Evolutionary conservation across 2,888 invertebrate genomes (phyloP), one percentile per base, ranked within the genome.

Genomic region (Heliconius cydno): DNA sequence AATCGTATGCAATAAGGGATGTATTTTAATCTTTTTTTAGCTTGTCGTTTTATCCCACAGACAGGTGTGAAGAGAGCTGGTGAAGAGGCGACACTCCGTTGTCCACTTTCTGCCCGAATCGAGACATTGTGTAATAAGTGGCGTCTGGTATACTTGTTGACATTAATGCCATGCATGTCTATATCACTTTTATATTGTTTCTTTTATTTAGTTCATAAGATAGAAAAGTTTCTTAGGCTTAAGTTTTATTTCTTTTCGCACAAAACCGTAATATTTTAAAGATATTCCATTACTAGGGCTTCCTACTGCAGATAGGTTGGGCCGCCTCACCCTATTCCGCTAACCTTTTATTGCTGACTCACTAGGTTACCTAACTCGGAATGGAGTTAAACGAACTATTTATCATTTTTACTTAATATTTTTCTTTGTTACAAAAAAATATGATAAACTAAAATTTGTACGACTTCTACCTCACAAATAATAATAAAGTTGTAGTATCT

Each of bases 261-360:
- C 12, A 70, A 74, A 30, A 76, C n/a, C n/a, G 57, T 67, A 28
- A 76, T 25, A 63, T 25, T 57, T 65, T 73, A 57, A 63, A 57
- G n/a, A 72, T 73, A 73, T 76, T 78, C 52, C 70, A 67, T 74
- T 77, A 77, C 38, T 67, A 46, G 41, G 70, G 79, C 74, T 77
- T 77, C 77, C 66, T 79, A 46, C 74, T 63, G 74, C 77, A 79
- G 77, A 76, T 68, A 77, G 81, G 81, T 73, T 63, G 77, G 81
- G 81, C 72, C 63, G 80, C 84, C 86, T 85, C 85, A 81, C 78
- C 85, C 81, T 84, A 84, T 86, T 85, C 86, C 87, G 86, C 86
- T 83, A 82, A 85, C 87, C 87, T 87, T 88, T 86, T 86, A 87
- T 87, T 90, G 91, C 91, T 92, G 90, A 86, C 86, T 90, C 91